These are phyloP conservation scores for Porphyrio hochstetteri DNA, from an alignment of 2,113 vertebrate species.

Conservation along the genomic window DNA sequence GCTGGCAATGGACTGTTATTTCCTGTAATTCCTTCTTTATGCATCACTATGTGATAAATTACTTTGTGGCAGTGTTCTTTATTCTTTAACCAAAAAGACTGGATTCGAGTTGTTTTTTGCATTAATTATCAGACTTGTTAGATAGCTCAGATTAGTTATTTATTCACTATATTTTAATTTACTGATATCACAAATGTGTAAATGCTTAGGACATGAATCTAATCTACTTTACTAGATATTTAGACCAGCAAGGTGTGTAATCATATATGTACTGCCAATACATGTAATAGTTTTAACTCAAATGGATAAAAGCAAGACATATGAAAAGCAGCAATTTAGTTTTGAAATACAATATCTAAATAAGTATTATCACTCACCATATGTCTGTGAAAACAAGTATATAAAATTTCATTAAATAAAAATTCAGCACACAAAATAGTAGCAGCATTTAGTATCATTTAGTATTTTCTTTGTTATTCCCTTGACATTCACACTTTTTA, in stretches of 20 bases:
- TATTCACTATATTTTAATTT: not conserved
- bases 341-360: not conserved
- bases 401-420: not conserved
- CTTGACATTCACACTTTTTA: not conserved
- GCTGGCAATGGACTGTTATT: not conserved
- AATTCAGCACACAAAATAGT: not conserved
- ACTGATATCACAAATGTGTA: not conserved
- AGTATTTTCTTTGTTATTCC: not conserved
- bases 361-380: not conserved
- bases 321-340: not conserved
- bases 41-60: not conserved
- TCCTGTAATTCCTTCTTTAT: conserved; percentile 26
- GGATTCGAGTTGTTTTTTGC: not conserved
- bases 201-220: not conserved
- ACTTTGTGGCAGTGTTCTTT: not conserved
- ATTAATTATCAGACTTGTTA: not conserved
- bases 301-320: not conserved
- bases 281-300: not conserved
- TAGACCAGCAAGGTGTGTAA: not conserved
- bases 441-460: not conserved
- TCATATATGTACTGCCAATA: not conserved
- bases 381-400: too few species aligned
- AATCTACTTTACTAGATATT: not conserved
- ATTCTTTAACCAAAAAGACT: not conserved
- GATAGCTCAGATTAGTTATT: not conserved